phyloP scores from a whole-genome alignment of 2,797 vertebrate genomes.

The Euthynnus affinis region DNA sequence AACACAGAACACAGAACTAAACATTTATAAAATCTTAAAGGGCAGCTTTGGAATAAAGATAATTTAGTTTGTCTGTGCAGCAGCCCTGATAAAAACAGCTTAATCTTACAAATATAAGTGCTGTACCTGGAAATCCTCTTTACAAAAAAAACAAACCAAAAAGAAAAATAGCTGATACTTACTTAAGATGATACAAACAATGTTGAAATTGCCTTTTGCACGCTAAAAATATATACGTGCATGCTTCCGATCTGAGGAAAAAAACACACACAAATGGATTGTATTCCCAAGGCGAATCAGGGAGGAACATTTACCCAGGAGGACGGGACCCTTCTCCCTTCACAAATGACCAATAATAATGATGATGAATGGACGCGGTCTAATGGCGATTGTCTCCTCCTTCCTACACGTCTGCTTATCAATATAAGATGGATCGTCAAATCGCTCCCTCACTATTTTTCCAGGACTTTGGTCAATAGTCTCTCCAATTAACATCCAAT shows the following conservation, averaged over 20 bases:
- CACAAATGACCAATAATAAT: conserved; percentile 57
- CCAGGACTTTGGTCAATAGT: conserved; percentile 78
- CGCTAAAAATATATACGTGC: not conserved
- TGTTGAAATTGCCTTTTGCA: not conserved
- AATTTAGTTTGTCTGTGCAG: not conserved
- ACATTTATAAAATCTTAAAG: no score
- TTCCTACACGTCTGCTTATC: conserved; percentile 65
- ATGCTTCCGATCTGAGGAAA: not conserved
- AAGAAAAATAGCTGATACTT: no score
- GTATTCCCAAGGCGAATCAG: not conserved
- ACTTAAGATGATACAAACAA: no score
- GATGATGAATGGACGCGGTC: conserved; percentile 71
- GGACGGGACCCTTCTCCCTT: not conserved
- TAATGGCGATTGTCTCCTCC: conserved; percentile 57
- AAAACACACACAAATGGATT: conserved; percentile 17
- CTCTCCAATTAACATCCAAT: conserved; percentile 84
- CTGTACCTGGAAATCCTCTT: not conserved
- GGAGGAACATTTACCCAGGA: conserved; percentile 10
- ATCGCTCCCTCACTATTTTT: conserved; percentile 65
- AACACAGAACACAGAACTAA: no score
- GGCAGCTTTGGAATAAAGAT: not conserved
- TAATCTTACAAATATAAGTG: not conserved
- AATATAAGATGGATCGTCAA: conserved; percentile 70
- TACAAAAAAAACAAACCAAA: no score
- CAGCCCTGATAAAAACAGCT: not conserved